Conservation (phyloP, 2,797 vertebrate genomes). For the Schizothorax lantsangensis region DNA sequence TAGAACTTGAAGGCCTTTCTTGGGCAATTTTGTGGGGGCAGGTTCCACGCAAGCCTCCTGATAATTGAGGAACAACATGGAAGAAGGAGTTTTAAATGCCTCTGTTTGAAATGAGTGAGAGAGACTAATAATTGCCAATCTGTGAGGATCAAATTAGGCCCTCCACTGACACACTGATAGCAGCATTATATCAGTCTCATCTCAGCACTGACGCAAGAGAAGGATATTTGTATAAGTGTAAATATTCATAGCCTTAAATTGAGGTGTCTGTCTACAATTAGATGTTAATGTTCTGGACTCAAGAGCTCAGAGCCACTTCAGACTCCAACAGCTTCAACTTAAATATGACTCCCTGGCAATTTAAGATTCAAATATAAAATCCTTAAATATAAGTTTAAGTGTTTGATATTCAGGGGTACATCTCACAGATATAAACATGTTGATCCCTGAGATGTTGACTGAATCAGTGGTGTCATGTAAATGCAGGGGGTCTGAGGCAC, state of each 20-base stretch:
- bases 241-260: constrained; percentile 7
- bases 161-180: background rate
- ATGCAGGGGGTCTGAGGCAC: background rate
- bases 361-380: background rate
- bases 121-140: background rate
- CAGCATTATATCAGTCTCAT: background rate
- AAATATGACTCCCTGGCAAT: background rate
- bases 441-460: background rate
- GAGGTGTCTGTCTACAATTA: background rate
- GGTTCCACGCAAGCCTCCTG: background rate
- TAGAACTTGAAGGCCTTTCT: background rate
- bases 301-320: background rate
- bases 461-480: constrained; percentile 18
- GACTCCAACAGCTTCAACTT: background rate
- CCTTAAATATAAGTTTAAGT: background rate
- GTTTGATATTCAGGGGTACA: background rate
- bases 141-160: constrained; percentile 4
- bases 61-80: background rate
- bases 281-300: background rate
- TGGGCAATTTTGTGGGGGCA: background rate
- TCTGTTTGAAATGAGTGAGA: constrained; percentile 5
- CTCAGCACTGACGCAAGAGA: background rate
- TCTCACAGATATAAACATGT: background rate
- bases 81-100: background rate
- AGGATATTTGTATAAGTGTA: background rate